phyloP scores from a whole-genome alignment of 2,113 vertebrate species.

The Thamnaconus septentrionalis region DNA sequence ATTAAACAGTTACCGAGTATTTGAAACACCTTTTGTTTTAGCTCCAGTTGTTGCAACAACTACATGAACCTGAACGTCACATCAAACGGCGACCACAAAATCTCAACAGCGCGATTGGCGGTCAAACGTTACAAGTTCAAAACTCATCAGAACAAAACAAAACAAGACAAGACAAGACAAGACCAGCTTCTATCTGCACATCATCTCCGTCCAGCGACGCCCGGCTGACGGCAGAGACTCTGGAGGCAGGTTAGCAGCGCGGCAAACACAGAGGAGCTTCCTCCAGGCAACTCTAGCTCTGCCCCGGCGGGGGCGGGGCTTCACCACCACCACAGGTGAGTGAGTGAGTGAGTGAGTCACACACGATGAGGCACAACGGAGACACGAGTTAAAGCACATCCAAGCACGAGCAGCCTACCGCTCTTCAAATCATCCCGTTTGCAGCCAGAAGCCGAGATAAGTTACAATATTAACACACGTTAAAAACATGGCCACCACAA shows the following conservation, averaged over 20 bases:
- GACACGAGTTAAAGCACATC: constrained; percentile 33
- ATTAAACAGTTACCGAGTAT: constrained; percentile 53
- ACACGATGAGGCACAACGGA: constrained; percentile 51
- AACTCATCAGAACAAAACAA: constrained; percentile 49
- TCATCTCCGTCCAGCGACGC: neutral
- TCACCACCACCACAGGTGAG: neutral
- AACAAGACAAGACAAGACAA: constrained; percentile 70
- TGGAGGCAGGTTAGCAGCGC: constrained; percentile 54
- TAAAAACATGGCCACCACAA: too few species aligned
- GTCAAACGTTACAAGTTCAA: constrained; percentile 47
- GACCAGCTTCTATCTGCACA: constrained; percentile 66
- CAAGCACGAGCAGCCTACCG: neutral
- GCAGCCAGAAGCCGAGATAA: too few species aligned
- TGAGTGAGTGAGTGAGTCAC: neutral
- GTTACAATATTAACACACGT: too few species aligned
- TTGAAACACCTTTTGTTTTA: constrained; percentile 24
- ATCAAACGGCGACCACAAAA: constrained; percentile 63
- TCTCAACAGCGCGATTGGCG: constrained; percentile 75
- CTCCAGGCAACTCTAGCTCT: constrained; percentile 15
- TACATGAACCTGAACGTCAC: constrained; percentile 65
- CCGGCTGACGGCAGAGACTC: neutral
- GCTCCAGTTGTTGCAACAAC: constrained; percentile 69
- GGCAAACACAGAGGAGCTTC: neutral
- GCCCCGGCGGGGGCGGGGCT: constrained; percentile 12
- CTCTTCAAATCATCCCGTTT: too few species aligned